phyloP scores from a whole-genome alignment of 1,140 invertebrate genomes.

The Teleogryllus occipitalis region DNA sequence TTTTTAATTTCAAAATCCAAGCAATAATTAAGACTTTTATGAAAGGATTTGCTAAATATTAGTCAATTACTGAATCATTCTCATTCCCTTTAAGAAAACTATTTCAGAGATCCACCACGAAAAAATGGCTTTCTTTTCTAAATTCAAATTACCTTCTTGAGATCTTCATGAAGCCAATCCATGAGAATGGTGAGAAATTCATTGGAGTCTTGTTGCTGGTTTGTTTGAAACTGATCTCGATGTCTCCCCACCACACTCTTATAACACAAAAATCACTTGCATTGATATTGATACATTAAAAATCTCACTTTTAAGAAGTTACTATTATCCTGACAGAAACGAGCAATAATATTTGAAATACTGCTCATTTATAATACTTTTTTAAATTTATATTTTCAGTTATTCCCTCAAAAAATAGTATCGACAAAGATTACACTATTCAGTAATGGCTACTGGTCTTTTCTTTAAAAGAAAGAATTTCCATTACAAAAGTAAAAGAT shows the following conservation, averaged over 20 bases:
- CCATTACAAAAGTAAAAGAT: constrained; percentile 16
- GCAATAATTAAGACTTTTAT: too few relatives aligned
- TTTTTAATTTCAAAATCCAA: too few relatives aligned
- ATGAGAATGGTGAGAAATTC: constrained; percentile 87
- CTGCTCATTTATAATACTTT: too few relatives aligned
- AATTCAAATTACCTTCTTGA: constrained; percentile 52
- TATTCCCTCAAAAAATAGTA: constrained; percentile 16
- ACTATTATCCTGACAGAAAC: too few relatives aligned
- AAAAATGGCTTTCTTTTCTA: neutral
- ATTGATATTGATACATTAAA: too few relatives aligned
- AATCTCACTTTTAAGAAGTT: too few relatives aligned
- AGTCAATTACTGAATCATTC: too few relatives aligned
- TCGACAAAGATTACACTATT: neutral
- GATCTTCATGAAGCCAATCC: constrained; percentile 84
- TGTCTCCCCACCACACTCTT: constrained; percentile 56
- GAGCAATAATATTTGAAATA: too few relatives aligned
- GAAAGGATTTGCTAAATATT: too few relatives aligned
- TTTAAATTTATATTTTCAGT: neutral
- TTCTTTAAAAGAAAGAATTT: constrained; percentile 8
- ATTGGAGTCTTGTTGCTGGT: constrained; percentile 90
- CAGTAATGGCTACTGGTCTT: neutral
- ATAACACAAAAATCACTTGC: neutral
- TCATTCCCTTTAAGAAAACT: too few relatives aligned
- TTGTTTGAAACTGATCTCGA: constrained; percentile 68
- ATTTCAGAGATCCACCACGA: too few relatives aligned